Conservation (phyloP, 53 echinoderm and acorn worm species). For the Patiria pectinifera region DNA sequence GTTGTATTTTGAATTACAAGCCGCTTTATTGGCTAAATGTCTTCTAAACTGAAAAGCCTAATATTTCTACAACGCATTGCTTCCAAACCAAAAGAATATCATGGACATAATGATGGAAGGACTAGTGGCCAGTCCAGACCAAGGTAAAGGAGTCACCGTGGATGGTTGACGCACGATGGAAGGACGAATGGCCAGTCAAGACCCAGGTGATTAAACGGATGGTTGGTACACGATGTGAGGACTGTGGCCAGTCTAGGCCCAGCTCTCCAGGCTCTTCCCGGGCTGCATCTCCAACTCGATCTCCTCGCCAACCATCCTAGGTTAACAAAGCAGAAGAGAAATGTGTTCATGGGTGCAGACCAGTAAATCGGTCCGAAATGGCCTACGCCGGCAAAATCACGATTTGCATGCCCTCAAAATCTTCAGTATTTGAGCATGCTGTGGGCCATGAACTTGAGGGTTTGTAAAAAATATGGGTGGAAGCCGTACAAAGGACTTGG, state of each 20-base stretch:
- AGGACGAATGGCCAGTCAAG: constrained; percentile 9
- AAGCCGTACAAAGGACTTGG: no score
- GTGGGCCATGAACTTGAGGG: no score
- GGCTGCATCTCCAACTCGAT: constrained; percentile 54
- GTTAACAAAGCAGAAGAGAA: background rate
- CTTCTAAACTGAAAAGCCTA: no score
- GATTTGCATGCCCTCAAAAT: no score
- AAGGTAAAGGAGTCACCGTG: background rate
- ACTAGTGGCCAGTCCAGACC: background rate
- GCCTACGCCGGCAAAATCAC: background rate
- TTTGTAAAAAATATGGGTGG: no score
- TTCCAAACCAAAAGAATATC: background rate
- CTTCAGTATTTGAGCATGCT: no score
- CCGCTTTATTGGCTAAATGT: no score
- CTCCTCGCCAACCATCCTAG: constrained; percentile 20
- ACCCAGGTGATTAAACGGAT: constrained; percentile 20
- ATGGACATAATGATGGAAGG: no score
- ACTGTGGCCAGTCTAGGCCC: constrained; percentile 48
- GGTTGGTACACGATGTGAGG: background rate
- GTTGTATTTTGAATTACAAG: no score
- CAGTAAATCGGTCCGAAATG: no score
- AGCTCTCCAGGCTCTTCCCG: constrained; percentile 63
- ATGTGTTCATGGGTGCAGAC: no score
- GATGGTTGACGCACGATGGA: background rate
- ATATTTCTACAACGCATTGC: background rate